Percentiles rank a stretch among this genome's conserved stretches.
These are phyloP conservation scores for Anthopleura sola DNA, from an alignment of 64 coral and sea anemone genomes.

Conservation along the genomic window DNA sequence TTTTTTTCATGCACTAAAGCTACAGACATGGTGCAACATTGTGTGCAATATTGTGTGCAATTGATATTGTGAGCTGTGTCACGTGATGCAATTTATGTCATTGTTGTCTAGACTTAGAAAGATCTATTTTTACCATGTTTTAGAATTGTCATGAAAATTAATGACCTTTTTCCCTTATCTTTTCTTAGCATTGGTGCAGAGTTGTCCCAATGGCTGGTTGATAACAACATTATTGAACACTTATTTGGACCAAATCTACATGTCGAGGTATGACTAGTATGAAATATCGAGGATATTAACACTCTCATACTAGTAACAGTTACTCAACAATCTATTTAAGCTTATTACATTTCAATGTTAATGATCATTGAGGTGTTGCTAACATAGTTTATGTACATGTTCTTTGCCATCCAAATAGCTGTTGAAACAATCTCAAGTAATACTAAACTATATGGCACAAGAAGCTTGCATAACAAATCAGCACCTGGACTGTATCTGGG, in stretches of 20 bases:
- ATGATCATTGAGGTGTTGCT: background rate
- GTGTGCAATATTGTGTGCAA: no score
- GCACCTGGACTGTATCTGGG: constrained; percentile 96
- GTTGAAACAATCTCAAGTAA: constrained; percentile 95
- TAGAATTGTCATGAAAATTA: background rate
- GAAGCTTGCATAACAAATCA: constrained; percentile 78
- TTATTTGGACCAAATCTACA: constrained; percentile 99
- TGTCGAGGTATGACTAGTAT: constrained; percentile 69
- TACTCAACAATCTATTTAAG: no score
- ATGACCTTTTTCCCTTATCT: no score
- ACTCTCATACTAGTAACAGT: no score
- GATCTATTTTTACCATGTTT: no score
- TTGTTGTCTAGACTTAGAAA: no score
- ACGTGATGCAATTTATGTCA: no score
- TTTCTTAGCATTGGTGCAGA: constrained; percentile 73
- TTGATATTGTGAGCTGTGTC: no score
- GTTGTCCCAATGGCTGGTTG: constrained; percentile 85
- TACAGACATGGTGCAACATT: background rate
- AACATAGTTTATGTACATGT: background rate
- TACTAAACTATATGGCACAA: constrained; percentile 88
- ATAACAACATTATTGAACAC: constrained; percentile 96
- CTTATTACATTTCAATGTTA: background rate
- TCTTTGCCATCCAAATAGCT: constrained; percentile 44
- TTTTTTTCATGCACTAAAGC: background rate
- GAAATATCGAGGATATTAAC: background rate